phyloP scores from a whole-genome alignment of 2,888 invertebrate genomes.

The Papilio demoleus region DNA sequence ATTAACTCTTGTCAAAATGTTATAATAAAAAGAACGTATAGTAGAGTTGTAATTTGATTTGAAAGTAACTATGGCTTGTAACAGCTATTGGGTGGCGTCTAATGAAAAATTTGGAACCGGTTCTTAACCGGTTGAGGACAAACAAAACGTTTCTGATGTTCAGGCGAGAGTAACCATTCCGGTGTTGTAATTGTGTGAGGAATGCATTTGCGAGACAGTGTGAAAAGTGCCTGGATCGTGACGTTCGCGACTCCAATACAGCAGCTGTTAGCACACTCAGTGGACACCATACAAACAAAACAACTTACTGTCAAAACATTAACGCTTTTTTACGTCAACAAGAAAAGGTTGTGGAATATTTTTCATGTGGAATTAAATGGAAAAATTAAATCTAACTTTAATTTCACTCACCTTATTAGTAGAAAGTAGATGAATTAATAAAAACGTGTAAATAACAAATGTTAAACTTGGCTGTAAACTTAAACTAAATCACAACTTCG shows the following conservation, averaged over 20 bases:
- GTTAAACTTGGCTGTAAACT: not conserved
- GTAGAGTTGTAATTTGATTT: not conserved
- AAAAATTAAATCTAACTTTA: too few species aligned
- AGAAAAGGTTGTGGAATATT: slow-evolving; percentile 26
- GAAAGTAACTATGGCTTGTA: not conserved
- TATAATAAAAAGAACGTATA: too few species aligned
- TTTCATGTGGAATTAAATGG: not conserved
- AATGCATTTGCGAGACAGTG: slow-evolving; percentile 64
- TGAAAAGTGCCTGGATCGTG: slow-evolving; percentile 49
- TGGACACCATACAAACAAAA: slow-evolving; percentile 35
- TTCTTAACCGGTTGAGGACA: slow-evolving; percentile 59
- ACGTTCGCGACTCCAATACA: slow-evolving; percentile 46
- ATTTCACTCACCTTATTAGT: too few species aligned
- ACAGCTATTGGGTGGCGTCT: not conserved
- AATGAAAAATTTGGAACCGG: slow-evolving; percentile 54
- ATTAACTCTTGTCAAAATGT: not conserved
- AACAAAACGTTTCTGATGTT: slow-evolving; percentile 58
- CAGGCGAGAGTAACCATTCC: slow-evolving; percentile 61
- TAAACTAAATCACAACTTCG: too few species aligned
- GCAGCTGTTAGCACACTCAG: slow-evolving; percentile 41
- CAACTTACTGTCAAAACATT: slow-evolving; percentile 3
- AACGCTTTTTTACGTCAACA: slow-evolving; percentile 29
- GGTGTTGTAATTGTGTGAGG: slow-evolving; percentile 61
- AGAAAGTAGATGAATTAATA: too few species aligned
- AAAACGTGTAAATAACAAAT: not conserved